phyloP scores from a whole-genome alignment of 2,888 invertebrate genomes.

The Rotaria magnacalcarata region DNA sequence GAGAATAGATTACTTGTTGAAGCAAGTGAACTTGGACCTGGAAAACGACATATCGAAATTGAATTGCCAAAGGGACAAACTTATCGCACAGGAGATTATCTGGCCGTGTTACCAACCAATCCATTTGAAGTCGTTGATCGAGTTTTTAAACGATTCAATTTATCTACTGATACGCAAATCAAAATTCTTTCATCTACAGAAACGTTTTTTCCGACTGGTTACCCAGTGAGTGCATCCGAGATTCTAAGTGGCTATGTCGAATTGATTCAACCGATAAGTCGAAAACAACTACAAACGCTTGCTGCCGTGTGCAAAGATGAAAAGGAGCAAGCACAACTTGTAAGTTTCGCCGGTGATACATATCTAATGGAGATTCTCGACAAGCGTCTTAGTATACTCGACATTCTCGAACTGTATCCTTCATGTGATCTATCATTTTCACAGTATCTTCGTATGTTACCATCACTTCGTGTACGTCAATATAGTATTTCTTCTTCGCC shows the following conservation, averaged over 20 bases:
- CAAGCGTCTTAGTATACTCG: neutral
- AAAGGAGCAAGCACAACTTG: neutral
- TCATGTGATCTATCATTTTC: neutral
- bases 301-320: neutral
- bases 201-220: neutral
- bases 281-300: neutral
- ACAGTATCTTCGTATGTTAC: neutral
- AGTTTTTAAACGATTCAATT: neutral
- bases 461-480: neutral
- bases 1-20: neutral
- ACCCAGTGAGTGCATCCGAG: neutral
- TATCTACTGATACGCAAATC: neutral
- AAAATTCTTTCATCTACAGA: neutral
- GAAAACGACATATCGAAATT: neutral
- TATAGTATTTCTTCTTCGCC: constrained; percentile 7
- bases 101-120: neutral
- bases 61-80: neutral
- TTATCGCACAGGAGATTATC: neutral
- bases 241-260: neutral
- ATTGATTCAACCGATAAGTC: neutral
- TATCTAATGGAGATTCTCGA: neutral
- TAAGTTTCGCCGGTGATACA: neutral
- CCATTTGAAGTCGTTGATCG: neutral
- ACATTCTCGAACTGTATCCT: neutral
- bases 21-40: neutral